Evolutionary conservation across 2,797 vertebrate genomes (phyloP), one percentile per base, ranked within the genome.

Genomic region (Knipowitschia caucasica): DNA sequence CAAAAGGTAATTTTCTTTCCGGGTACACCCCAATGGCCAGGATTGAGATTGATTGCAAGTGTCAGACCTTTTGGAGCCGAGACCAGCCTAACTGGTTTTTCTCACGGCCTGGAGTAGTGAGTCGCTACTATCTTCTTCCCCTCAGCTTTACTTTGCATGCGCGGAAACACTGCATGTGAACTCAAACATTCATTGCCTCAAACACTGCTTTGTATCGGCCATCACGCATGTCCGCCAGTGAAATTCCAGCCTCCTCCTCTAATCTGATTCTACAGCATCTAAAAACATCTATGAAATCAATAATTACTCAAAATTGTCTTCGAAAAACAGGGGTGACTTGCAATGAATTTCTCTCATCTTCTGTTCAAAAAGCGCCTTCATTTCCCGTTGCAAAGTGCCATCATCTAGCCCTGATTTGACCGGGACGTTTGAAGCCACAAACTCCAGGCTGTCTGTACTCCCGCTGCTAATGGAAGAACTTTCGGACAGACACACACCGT

Each of bases 381-480:
- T 94, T 90, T 99, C 95, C 79, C 94, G 91, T 89, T 97, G 95
- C 53, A 96, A 89, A 47, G 95, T 95, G 75, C 96, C 94, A 38
- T 88, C 91, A 25, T 77, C 89, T 81, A 89, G 89, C 72, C 78
- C 86, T 54, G 84, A 65, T 39, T 79, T 81, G 44, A 85, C 88
- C 11, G 89, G 75, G 62, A 73, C 76, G n/a, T 59, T 27, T 62
- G 53, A 66, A 38, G 81, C 77, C 26, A 68, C 50, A 36, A 81
- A 86, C 62, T 93, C 90, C 54, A 93, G 89, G 76, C 92, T 93
- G 82, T 92, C 89, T 1, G 78, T 82, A 82, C 92, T 91, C 56
- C 72, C 65, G 0, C 92, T 94, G 90, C 92, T 91, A 84, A 91
- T 91, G 80, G 92, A 92, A 43, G 81, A 74, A 43, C 88, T 92